phyloP scores from a whole-genome alignment of 2,113 vertebrate genomes.

The Brevimyrus niger region DNA sequence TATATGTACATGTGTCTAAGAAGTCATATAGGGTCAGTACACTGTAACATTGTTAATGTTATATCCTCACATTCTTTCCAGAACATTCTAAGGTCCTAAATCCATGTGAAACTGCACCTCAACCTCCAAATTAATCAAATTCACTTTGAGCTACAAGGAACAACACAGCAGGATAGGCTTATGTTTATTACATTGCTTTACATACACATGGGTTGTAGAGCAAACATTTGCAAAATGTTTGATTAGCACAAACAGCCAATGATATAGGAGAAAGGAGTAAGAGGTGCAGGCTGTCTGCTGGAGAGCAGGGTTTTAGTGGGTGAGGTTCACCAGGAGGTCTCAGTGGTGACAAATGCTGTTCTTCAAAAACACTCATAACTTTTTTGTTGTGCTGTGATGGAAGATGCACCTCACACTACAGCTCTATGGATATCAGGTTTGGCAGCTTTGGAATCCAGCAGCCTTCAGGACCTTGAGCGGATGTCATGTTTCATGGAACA shows the following conservation, averaged over 20 bases:
- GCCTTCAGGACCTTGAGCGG: background rate
- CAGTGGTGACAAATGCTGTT: background rate
- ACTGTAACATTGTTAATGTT: background rate
- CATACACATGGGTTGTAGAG: background rate
- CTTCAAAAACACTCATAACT: background rate
- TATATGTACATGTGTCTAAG: background rate
- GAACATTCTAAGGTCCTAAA: background rate
- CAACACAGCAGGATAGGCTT: background rate
- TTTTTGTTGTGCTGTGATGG: background rate
- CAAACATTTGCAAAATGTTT: background rate
- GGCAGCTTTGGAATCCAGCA: background rate
- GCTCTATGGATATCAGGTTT: background rate
- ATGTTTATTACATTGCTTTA: constrained; percentile 17
- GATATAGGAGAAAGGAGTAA: background rate
- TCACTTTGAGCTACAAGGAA: constrained; percentile 18
- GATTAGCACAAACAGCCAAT: background rate
- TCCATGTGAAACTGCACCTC: background rate
- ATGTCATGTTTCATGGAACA: background rate
- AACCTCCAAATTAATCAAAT: background rate
- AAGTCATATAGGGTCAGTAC: background rate
- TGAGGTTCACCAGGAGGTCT: background rate
- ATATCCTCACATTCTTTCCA: background rate
- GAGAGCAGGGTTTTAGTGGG: background rate
- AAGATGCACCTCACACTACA: background rate
- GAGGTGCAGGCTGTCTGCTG: background rate